Base-by-base conservation (phyloP, 2,888 invertebrate genomes). In the Himalopsyche anomala region DNA sequence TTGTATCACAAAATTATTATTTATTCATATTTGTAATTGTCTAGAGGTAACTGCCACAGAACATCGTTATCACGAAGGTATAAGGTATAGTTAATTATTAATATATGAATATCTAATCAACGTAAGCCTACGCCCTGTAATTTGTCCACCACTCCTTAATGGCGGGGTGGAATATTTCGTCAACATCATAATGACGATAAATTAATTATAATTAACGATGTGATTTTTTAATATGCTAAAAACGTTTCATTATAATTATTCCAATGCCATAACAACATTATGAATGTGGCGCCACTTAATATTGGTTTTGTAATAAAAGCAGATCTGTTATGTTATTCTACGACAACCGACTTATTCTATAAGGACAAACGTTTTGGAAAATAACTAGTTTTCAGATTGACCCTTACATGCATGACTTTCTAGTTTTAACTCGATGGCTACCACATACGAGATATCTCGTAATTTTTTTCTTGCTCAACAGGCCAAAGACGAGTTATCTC, bases 131-230 rank as follows among this genome's bases (percentile, higher is more conserved):
- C 62, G 62, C 62, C 62, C 62, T 62, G 62, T 62, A 62, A 62
- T 62, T 62, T 62, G 62, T 62, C 62, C 62, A 62, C 62, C 62
- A 62, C 62, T 19, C 62, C 62, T 28, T 62, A 62, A 62, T 28
- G 19, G 2, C 19, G 62, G 62, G 62, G 62, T 62, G 28, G 19
- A 62, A 62, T 62, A 62, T 62, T 62, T 62, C 62, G 62, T 62
- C 62, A 62, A 62, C 62, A 28, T 15, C 8, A 62, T 62, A 62
- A 62, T 62, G 62, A 62, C 28, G 62, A 62, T 62, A 28, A 62
- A 62, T 62, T 62, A 62, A 62, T 62, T 62, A 62, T 19, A 62
- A 62, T 62, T 62, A 62, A 62, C 62, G n/a, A 62, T 62, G 62
- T 28, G 62, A 62, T 62, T 62, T 56, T 56, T n/a, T 62, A 19